Base-by-base conservation (phyloP, 2,113 vertebrate genomes). In the Bolborhynchus lineola region DNA sequence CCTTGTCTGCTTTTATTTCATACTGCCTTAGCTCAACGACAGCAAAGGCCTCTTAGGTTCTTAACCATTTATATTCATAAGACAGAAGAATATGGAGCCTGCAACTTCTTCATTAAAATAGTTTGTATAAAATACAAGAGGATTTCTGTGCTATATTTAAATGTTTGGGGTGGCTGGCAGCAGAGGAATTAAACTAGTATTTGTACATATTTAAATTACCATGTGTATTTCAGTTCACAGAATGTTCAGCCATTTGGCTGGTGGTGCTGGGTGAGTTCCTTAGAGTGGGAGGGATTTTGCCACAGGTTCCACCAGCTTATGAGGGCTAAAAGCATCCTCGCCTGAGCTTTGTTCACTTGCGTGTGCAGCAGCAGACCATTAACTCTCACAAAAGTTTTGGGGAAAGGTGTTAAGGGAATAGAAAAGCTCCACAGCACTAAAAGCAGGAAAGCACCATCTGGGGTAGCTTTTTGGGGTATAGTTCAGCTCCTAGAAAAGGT, bases 41-140 rank as follows among this genome's bases (percentile, higher is more conserved):
- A 95, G 63, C 82, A 75, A 80, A 90, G 50, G 33, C 78, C 80
- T 86, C 16, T 33, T 75, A 78, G 78, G 75, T 92, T 93, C 69
- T 78, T 44, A 91, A 41, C 57, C 52, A 65, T 68, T 80, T 92
- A 42, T 86, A 75, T 88, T 90, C 44, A 33, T 57, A 92, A 77
- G 49, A 31, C 52, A 71, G 13, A 69, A 74, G 44, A 92, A 88
- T 26, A 47, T 23, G 67, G 62, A 90, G 39, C 63, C 31, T 91
- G 92, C 62, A 77, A 65, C 39, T 86, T 93, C 74, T 65, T 93
- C 70, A 84, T 76, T 86, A 75, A 76, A 95, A 53, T 72, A 79
- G 25, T 91, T 95, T 86, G 44, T 84, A 68, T 69, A 88, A 94
- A 93, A 92, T 83, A 90, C 78, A 93, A 93, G 64, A 77, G 77